Base-by-base conservation (phyloP, 2,113 vertebrate species). In the Dicaeum eximium region DNA sequence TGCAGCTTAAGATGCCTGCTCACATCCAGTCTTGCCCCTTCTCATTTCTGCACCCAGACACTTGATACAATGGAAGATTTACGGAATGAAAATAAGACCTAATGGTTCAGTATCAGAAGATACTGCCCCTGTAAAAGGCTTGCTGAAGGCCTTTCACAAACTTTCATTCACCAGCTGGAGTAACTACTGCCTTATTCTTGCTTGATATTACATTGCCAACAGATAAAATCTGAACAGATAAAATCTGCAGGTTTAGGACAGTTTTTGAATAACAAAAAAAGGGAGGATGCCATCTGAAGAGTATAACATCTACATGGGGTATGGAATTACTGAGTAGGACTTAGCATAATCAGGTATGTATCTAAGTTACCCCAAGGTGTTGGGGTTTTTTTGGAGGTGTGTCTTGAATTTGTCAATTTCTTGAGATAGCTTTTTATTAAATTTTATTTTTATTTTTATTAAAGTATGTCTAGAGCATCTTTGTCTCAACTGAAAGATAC, bases 391-490 rank as follows among this genome's bases (percentile, higher is more conserved):
- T 88, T 96, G 80, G 62, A 95, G n/a, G 30, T 75, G 47, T 56
- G 47, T 91, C 88, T 92, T 94, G 74, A 92, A 92, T 95, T 95
- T 21, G 6, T 96, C 51, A 93, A 48, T 62, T 75, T 92, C 56
- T 23, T 78, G 51, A 95, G 72, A 86, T 92, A 95, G n/a, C n/a
- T 90, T 94, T 95, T 91, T 65, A 23, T 77, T 96, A 66, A 96
- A 96, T 90, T 94, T 95, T 91, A n/a, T n/a, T n/a, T n/a, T n/a
- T n/a, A n/a, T 90, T 94, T 95, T 91, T 65, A 23, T 77, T 96
- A 66, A 96, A 96, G 80, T 88, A 93, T 73, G 90, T 93, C 91
- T 82, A 92, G 86, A 80, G 23, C 42, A 56, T 78, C 65, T 91
- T 90, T 92, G 19, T n/a, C 54, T 93, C 67, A 95, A 54, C 84